Evolutionary conservation across 2,888 invertebrate genomes (phyloP).

Genomic region (Parnassius mnemosyne): DNA sequence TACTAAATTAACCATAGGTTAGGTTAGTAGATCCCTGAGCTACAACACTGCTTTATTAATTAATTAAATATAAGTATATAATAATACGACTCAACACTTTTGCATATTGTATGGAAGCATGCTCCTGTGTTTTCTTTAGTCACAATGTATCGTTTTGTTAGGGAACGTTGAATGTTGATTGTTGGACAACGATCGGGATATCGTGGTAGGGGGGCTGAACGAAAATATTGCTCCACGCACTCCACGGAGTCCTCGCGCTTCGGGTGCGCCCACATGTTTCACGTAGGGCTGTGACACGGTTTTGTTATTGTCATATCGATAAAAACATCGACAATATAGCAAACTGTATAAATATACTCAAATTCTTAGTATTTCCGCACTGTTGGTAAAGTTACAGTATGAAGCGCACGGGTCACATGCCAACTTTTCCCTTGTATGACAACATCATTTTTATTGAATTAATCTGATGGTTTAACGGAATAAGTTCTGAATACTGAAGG

Average conservation of each 20-base stretch:
- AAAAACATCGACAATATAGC: not conserved
- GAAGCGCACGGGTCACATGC: no score
- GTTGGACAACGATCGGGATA: constrained; percentile 22
- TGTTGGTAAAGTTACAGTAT: no score
- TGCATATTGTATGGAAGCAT: not conserved
- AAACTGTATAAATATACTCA: no score
- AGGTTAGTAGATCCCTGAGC: no score
- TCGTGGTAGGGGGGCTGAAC: constrained; percentile 65
- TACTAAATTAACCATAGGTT: no score
- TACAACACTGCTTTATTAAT: no score
- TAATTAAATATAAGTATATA: no score
- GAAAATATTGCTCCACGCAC: constrained; percentile 75
- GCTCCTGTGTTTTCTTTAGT: not conserved
- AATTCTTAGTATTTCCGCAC: no score
- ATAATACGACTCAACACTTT: not conserved
- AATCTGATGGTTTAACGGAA: no score
- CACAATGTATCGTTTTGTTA: constrained; percentile 14
- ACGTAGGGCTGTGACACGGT: constrained; percentile 44
- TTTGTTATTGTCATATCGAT: constrained; percentile 9
- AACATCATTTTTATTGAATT: no score
- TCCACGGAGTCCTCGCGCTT: constrained; percentile 65
- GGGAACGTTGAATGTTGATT: constrained; percentile 30
- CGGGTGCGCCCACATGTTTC: constrained; percentile 75
- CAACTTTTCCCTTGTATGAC: no score
- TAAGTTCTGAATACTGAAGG: no score